phyloP scores from a whole-genome alignment of 2,113 vertebrate species.

The Xenopus laevis region DNA sequence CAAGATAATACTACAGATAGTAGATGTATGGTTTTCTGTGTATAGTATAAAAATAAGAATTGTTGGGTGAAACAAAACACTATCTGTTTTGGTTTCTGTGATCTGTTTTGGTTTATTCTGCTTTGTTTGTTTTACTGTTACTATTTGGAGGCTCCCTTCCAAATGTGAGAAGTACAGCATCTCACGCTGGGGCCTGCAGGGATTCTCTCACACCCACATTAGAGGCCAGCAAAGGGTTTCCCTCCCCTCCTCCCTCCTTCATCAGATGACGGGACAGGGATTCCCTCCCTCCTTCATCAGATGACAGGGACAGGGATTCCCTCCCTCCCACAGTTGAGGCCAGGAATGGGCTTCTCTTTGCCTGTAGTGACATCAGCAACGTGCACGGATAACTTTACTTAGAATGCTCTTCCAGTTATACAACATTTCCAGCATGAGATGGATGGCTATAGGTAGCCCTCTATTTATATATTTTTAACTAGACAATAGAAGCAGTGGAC shows the following conservation, averaged over 20 bases:
- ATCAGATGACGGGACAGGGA: neutral
- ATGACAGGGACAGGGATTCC: neutral
- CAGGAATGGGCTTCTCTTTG: conserved; percentile 17
- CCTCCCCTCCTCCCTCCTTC: neutral
- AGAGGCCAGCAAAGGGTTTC: conserved; percentile 1
- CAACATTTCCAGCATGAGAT: conserved; percentile 1
- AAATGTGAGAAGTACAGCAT: neutral
- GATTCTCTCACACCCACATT: neutral
- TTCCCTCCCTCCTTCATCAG: neutral
- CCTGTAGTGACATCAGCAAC: conserved; percentile 13
- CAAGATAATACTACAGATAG: no score
- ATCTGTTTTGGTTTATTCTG: neutral
- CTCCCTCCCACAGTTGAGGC: conserved; percentile 1
- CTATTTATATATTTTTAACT: no score
- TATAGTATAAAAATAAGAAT: no score
- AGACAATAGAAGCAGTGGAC: no score
- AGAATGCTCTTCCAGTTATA: neutral
- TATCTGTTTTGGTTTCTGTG: neutral
- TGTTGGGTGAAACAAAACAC: neutral
- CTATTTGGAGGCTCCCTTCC: neutral
- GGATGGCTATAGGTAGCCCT: neutral
- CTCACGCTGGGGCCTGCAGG: neutral
- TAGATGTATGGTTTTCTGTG: no score
- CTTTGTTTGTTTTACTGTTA: neutral
- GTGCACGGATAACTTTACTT: neutral